phyloP scores from a whole-genome alignment of 2,888 invertebrate species.

The Tridacna crocea region DNA sequence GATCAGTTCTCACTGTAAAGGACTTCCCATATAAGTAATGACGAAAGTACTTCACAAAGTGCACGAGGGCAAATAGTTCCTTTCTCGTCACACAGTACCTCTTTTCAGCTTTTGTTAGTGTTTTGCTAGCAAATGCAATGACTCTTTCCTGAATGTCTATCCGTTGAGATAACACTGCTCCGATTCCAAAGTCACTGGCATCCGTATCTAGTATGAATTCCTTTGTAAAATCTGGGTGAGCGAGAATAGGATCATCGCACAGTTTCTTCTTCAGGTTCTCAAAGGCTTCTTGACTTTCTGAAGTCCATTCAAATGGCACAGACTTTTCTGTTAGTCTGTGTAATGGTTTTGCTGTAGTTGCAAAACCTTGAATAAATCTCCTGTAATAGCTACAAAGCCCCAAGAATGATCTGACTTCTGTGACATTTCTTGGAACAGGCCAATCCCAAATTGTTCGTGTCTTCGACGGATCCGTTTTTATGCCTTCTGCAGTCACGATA shows the following conservation, averaged over 20 bases:
- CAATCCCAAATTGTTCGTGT: neutral
- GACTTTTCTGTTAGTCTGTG: slow-evolving; percentile 1
- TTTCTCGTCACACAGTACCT: slow-evolving; percentile 32
- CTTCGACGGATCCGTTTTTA: slow-evolving; percentile 35
- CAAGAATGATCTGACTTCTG: neutral
- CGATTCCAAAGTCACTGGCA: too few species aligned
- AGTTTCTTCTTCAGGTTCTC: neutral
- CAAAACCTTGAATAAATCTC: slow-evolving; percentile 3
- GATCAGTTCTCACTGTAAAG: slow-evolving; percentile 34
- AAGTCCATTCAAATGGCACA: neutral
- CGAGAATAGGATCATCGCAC: neutral
- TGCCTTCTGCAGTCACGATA: too few species aligned
- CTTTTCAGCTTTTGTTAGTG: slow-evolving; percentile 26
- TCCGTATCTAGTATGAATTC: too few species aligned
- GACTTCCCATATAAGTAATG: too few species aligned
- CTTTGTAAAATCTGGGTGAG: neutral
- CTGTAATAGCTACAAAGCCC: slow-evolving; percentile 9
- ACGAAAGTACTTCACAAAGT: too few species aligned
- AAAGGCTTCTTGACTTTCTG: neutral
- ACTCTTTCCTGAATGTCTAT: too few species aligned
- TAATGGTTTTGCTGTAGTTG: neutral
- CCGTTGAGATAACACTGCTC: too few species aligned
- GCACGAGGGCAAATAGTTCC: too few species aligned
- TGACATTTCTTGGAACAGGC: neutral
- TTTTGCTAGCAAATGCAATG: too few species aligned